Evolutionary conservation across 2,888 invertebrate genomes (phyloP).

Genomic region (Metallyticus violacea): DNA sequence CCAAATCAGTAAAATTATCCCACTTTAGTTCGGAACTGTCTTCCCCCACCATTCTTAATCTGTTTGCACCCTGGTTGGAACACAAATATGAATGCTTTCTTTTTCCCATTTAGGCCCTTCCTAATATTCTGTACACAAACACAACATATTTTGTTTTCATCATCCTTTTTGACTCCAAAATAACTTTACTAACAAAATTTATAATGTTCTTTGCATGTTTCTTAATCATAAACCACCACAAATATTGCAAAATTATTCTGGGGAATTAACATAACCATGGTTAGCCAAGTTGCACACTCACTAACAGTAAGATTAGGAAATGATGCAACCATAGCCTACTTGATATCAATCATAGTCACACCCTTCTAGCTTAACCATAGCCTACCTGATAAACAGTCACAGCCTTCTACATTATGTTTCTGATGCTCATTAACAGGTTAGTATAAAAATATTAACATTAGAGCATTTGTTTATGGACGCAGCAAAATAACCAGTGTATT

Average conservation of each 20-base stretch:
- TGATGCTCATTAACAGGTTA: background rate
- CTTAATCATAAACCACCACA: conserved; percentile 46
- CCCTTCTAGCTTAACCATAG: background rate
- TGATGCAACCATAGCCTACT: background rate
- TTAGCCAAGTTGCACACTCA: background rate
- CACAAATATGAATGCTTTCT: conserved; percentile 31
- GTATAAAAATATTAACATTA: too few relatives aligned
- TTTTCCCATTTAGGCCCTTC: conserved; percentile 32
- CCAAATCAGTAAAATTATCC: too few relatives aligned
- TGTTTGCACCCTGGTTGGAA: too few relatives aligned
- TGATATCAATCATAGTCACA: background rate
- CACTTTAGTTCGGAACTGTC: too few relatives aligned
- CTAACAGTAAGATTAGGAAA: background rate
- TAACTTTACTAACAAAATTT: conserved; percentile 32
- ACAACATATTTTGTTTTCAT: too few relatives aligned
- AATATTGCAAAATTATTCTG: conserved; percentile 35
- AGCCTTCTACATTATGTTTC: background rate
- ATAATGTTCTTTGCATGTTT: background rate
- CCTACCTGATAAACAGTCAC: background rate
- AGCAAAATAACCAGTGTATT: too few relatives aligned
- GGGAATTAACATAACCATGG: background rate
- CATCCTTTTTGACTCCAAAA: too few relatives aligned
- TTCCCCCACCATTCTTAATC: too few relatives aligned
- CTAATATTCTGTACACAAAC: too few relatives aligned
- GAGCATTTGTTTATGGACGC: too few relatives aligned